Base-by-base conservation (phyloP, 2,888 invertebrate species). In the Eilema sororculum region DNA sequence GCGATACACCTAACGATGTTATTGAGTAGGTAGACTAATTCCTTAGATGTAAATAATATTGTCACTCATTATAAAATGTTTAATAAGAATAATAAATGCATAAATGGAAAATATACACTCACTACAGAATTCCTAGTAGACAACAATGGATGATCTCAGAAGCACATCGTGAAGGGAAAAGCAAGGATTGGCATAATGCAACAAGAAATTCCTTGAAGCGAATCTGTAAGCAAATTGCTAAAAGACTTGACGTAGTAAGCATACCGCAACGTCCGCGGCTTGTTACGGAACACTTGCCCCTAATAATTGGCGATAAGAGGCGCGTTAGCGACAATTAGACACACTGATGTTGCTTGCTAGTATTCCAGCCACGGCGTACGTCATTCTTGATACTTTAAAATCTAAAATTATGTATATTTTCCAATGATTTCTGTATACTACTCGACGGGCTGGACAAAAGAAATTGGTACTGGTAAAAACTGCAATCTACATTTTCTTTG, bases 281-380 rank as follows among this genome's bases (percentile, higher is more conserved):
- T 68, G 75, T 83, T 81, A 76, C 81, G 78, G 81, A 79, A 79
- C 78, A 81, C 80, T 82, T 79, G 68, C 69, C 75, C 74, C 78
- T 73, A 76, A 82, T 80, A 70, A 79, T 77, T 75, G 75, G 71
- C 77, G 79, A 80, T 82, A 80, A 78, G 73, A 68, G 71, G 66
- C 72, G 73, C 75, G 79, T 78, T 78, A 78, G 71, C 73, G 65
- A 72, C 74, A 65, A 74, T 73, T 71, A 67, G 73, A 69, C 67
- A 72, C 69, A 67, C 58, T 60, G 58, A 59, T 61, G 59, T 62
- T 65, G 61, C 60, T 68, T 65, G 59, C 65, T 67, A 69, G 66
- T 64, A 33, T 61, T 70, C 61, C 64, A 75, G 60, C 33, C 22
- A 60, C 41, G 13, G 22, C 37, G 57, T 73, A 71, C 82, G 73